Conservation (phyloP, 2,888 invertebrate species). For the Tupiocoris notatus region DNA sequence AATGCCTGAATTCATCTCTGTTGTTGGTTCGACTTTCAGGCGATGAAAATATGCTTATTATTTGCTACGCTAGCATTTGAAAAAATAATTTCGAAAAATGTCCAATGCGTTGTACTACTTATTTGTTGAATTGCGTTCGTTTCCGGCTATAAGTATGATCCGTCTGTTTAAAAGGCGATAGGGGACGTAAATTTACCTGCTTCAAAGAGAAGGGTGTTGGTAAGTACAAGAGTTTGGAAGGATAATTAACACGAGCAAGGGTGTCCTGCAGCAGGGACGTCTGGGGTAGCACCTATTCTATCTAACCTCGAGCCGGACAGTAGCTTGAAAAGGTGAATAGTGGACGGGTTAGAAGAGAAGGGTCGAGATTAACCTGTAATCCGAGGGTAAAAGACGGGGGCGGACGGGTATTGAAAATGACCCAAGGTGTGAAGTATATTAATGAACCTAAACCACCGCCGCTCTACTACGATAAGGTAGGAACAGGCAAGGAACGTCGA, state of each 20-base stretch:
- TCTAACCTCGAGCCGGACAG: neutral
- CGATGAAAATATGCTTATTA: too few species aligned
- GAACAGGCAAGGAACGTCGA: neutral
- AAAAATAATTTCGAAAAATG: too few species aligned
- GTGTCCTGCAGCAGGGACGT: neutral
- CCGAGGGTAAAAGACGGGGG: slow-evolving; percentile 9
- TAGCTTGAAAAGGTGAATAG: neutral
- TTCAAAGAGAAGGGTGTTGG: neutral
- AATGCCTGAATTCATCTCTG: too few species aligned
- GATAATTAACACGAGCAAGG: neutral
- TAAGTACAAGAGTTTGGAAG: neutral
- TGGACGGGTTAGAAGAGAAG: neutral
- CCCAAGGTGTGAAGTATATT: slow-evolving; percentile 41
- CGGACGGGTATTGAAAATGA: slow-evolving; percentile 28
- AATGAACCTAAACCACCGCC: slow-evolving; percentile 12
- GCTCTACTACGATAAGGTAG: neutral
- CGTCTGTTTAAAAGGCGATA: too few species aligned
- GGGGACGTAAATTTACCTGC: too few species aligned
- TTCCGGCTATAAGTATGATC: too few species aligned
- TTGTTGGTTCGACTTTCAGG: too few species aligned
- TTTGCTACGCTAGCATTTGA: too few species aligned
- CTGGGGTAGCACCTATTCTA: neutral
- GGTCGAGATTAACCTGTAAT: slow-evolving; percentile 31
- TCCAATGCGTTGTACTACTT: too few species aligned
- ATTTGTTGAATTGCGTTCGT: too few species aligned